Evolutionary conservation across 2,797 vertebrate species (phyloP).

Genomic region (Hippocampus kuda): DNA sequence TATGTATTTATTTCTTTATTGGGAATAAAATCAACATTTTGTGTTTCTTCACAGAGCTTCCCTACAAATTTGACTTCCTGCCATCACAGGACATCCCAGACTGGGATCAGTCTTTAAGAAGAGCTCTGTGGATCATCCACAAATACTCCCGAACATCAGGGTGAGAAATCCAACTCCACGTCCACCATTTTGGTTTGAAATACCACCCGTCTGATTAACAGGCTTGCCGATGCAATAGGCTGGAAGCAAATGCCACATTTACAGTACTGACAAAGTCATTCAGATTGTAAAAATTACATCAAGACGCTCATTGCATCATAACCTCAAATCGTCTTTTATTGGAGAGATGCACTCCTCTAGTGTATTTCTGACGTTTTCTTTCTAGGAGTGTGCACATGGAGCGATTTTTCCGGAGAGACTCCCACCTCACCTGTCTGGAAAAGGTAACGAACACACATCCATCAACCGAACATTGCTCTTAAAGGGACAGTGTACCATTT

Average conservation of each 20-base stretch:
- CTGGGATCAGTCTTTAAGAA: constrained; percentile 82
- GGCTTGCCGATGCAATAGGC: no score
- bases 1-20: no score
- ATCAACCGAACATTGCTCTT: background rate
- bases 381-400: constrained; percentile 84
- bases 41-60: constrained; percentile 69
- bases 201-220: no score
- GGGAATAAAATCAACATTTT: background rate
- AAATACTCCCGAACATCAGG: constrained; percentile 80
- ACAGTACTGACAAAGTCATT: no score
- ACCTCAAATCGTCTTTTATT: no score
- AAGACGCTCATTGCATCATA: no score
- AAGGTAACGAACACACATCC: constrained; percentile 66
- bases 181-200: background rate
- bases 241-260: no score
- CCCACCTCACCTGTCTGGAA: constrained; percentile 87
- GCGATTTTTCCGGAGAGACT: constrained; percentile 81
- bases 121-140: constrained; percentile 88
- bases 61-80: constrained; percentile 85
- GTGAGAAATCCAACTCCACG: constrained; percentile 46
- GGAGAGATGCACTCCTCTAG: no score
- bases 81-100: constrained; percentile 77
- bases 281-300: no score
- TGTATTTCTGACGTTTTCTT: constrained; percentile 6
- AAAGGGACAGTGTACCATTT: background rate